Conservation (phyloP, 1,140 invertebrate genomes). For the Drosophila eugracilis region DNA sequence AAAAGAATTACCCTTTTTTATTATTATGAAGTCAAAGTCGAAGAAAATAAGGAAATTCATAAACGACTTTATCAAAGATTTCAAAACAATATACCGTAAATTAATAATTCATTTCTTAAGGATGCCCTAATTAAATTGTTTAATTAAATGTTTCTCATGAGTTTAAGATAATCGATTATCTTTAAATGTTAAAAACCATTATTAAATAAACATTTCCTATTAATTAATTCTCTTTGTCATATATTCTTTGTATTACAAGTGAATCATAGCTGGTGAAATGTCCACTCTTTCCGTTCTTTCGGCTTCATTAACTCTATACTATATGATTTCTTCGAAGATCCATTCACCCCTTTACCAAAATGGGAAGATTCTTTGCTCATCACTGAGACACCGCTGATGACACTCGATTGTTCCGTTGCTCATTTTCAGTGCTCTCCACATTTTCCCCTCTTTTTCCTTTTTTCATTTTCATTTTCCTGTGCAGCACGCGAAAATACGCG, state of each 20-base stretch:
- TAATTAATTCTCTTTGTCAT: neutral
- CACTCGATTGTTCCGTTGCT: slow-evolving; percentile 15
- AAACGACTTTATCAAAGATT: no score
- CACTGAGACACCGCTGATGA: slow-evolving; percentile 30
- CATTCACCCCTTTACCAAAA: slow-evolving; percentile 9
- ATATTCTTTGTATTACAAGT: slow-evolving; percentile 12
- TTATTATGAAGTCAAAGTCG: no score
- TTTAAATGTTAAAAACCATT: neutral
- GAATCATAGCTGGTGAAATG: slow-evolving; percentile 4
- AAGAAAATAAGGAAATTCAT: no score
- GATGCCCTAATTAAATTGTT: no score
- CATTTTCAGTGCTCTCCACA: slow-evolving; percentile 29
- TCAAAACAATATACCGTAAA: no score
- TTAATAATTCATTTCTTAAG: no score
- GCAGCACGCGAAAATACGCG: slow-evolving; percentile 66
- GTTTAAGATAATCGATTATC: no score
- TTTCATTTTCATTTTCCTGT: slow-evolving; percentile 22
- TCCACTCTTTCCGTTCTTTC: neutral
- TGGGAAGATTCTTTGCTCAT: slow-evolving; percentile 22
- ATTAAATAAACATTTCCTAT: neutral
- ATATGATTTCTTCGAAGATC: slow-evolving; percentile 13
- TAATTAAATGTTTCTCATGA: no score
- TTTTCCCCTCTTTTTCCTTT: slow-evolving; percentile 13
- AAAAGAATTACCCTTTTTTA: no score
- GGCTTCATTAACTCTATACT: slow-evolving; percentile 29